Base-by-base conservation (phyloP, 2,113 vertebrate genomes). In the Trachemys scripta region DNA sequence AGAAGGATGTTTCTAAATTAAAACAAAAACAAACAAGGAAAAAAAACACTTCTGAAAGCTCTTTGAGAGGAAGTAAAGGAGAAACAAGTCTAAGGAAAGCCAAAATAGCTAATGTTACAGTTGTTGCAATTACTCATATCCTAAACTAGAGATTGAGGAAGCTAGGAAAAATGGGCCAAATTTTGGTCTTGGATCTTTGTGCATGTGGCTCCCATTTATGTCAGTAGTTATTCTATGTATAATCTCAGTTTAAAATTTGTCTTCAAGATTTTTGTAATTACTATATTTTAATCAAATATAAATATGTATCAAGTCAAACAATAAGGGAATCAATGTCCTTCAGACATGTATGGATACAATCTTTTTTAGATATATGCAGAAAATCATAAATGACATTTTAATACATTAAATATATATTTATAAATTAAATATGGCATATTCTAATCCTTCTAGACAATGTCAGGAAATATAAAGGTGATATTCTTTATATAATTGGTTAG, bases 81-180 rank as follows among this genome's bases (percentile, higher is more conserved):
- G 93, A 97, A 97, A 97, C 97, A 96, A 92, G 95, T 89, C 90
- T 91, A 92, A 98, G 96, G 95, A 95, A 97, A 95, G 94, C 94
- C 97, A 88, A 89, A 96, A 29, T 2, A 16, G 96, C 94, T 98
- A 96, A 97, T 93, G 87, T 94, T 95, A 94, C 96, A 97, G 93
- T 98, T 98, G 96, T 95, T 96, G 92, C 92, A 96, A 96, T 98
- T 97, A 97, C 97, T 98, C 97, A 98, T 82, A 97, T 97, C 98
- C 97, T 95, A 97, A 94, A 84, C 94, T 93, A 59, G 90, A 62
- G 81, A 91, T 78, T 85, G 93, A 98, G 97, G 98, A 98, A 98
- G 90, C 89, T 80, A 10, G 93, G 95, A 81, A 97, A 97, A 97
- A 97, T 93, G 97, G 98, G 93, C 95, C 97, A 96, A 91, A 95